These are phyloP conservation scores for Ennomos fuscantarius DNA, from an alignment of 2,888 invertebrate species.

Conservation along the genomic window DNA sequence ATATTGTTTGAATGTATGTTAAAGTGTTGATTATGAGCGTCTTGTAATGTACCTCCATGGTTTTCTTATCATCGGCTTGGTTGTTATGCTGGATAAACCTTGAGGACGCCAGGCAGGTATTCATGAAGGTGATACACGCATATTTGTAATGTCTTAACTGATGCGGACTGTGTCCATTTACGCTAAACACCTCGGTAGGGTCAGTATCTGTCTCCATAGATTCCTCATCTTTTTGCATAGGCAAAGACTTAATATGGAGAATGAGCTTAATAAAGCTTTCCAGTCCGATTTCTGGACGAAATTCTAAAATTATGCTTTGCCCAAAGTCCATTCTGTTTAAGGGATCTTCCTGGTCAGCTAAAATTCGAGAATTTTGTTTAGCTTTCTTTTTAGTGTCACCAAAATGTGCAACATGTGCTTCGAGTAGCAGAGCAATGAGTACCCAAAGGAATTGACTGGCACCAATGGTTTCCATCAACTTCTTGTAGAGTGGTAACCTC, in stretches of 20 bases:
- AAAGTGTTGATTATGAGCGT: slow-evolving; percentile 88
- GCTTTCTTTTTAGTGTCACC: slow-evolving; percentile 75
- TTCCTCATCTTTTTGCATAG: slow-evolving; percentile 86
- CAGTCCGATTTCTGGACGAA: slow-evolving; percentile 86
- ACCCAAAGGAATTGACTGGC: slow-evolving; percentile 88
- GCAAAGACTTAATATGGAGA: slow-evolving; percentile 87
- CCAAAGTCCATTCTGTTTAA: slow-evolving; percentile 88
- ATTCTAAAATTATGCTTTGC: slow-evolving; percentile 87
- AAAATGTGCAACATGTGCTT: slow-evolving; percentile 87
- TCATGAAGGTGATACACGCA: slow-evolving; percentile 89
- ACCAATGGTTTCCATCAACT: slow-evolving; percentile 90
- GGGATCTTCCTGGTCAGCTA: slow-evolving; percentile 75
- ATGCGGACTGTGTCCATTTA: slow-evolving; percentile 87
- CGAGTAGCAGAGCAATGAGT: slow-evolving; percentile 89
- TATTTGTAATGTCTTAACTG: slow-evolving; percentile 95
- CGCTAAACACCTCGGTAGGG: slow-evolving; percentile 85
- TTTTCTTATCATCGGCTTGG: slow-evolving; percentile 71
- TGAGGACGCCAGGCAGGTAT: slow-evolving; percentile 87
- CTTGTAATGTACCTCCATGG: slow-evolving; percentile 88
- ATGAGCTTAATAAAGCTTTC: slow-evolving; percentile 88
- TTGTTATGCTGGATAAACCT: slow-evolving; percentile 89
- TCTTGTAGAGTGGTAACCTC: slow-evolving; percentile 91
- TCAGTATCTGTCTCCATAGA: slow-evolving; percentile 69
- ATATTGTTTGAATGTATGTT: slow-evolving; percentile 87
- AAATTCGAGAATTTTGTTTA: slow-evolving; percentile 55